Evolutionary conservation across 2,888 invertebrate genomes (phyloP), one percentile per base, ranked within the genome.

Genomic region (Chouioia cunea): DNA sequence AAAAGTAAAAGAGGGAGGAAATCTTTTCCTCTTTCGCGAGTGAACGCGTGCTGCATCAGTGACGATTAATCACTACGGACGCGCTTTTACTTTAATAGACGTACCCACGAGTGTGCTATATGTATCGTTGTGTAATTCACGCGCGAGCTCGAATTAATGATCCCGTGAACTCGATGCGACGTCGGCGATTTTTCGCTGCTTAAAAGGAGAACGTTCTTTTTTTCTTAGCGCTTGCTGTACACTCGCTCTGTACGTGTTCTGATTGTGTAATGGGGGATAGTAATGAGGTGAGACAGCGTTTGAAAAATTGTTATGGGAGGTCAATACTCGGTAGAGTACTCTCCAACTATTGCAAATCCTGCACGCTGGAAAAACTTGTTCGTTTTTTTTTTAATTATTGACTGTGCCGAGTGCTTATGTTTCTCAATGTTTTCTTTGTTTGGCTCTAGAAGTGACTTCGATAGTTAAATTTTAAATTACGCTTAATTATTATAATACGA

Each of bases 41-140:
- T n/a, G n/a, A n/a, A n/a, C n/a, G n/a, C n/a, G n/a, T n/a, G n/a
- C n/a, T n/a, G n/a, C n/a, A n/a, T n/a, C 58, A 15, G 52, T 52
- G 18, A 18, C 56, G 65, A 71, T 71, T 66, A 65, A 66, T 71
- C 71, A 71, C 71, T 54, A 62, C 52, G 53, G 53, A 52, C 50
- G 70, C 48, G 52, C 65, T 70, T 70, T 65, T 70, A 65, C 65
- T 65, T 59, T 59, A 59, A 59, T 70, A 65, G 70, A 56, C 71
- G 59, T 46, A 36, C 12, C 44, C 27, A 4, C 27, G 27, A 4
- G 6, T 27, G 6, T 6, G 27, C 6, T 4, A 4, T 6, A 6
- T 6, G 27, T 27, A 27, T 47, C 62, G 65, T 71, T 71, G 71
- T 62, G 66, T 71, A 63, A 71, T 71, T 60, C 62, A 50, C 54